Evolutionary conservation across 2,797 vertebrate species (phyloP).

Genomic region (Fringilla coelebs): DNA sequence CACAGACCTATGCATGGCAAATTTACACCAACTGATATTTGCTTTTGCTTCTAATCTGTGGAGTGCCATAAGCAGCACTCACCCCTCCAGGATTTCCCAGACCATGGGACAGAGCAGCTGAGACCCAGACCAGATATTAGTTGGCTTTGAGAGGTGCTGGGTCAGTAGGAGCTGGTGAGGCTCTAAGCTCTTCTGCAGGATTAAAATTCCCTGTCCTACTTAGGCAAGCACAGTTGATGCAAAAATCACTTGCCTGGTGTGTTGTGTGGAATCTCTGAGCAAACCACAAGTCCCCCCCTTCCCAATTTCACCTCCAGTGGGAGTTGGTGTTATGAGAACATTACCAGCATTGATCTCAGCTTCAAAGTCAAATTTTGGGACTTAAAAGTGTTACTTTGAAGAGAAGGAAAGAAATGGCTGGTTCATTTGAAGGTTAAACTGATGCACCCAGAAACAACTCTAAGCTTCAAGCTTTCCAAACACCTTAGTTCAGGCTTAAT

Average conservation of each 20-base stretch:
- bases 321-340: slow-evolving; percentile 51
- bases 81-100: background rate
- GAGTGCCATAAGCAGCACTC: background rate
- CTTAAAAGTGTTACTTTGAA: slow-evolving; percentile 21
- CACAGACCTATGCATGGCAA: background rate
- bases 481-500: slow-evolving; percentile 38
- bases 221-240: slow-evolving; percentile 20
- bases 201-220: slow-evolving; percentile 35
- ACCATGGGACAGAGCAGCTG: background rate
- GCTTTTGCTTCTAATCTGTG: background rate
- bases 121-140: background rate
- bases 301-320: slow-evolving; percentile 45
- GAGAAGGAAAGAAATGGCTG: background rate
- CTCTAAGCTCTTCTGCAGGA: background rate
- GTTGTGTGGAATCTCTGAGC: slow-evolving; percentile 28
- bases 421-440: slow-evolving; percentile 53
- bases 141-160: background rate
- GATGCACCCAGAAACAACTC: slow-evolving; percentile 10
- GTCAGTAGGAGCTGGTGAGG: background rate
- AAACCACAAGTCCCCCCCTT: background rate
- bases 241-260: slow-evolving; percentile 27
- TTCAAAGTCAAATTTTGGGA: slow-evolving; percentile 51
- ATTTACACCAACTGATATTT: background rate
- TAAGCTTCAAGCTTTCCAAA: slow-evolving; percentile 33
- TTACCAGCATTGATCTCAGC: slow-evolving; percentile 60